Conservation (phyloP, 2,888 invertebrate genomes). For the Pemphredon lugubris region DNA sequence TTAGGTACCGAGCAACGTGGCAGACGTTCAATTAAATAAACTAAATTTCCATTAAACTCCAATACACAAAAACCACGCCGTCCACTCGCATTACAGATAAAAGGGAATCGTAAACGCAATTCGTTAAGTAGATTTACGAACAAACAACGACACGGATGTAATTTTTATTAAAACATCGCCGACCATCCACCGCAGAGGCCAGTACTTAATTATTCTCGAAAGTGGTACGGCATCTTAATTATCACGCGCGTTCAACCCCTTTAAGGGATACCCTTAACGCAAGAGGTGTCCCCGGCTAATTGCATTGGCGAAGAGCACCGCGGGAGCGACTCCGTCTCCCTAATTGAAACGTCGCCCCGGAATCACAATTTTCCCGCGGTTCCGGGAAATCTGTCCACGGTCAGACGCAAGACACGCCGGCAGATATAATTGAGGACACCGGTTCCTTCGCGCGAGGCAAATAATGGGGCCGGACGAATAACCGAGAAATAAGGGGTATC, state of each 20-base stretch:
- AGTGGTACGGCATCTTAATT: conserved; percentile 57
- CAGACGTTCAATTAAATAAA: no score
- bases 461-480: neutral
- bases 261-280: conserved; percentile 47
- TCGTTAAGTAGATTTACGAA: no score
- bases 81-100: no score
- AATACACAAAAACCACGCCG: no score
- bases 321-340: conserved; percentile 31
- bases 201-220: conserved; percentile 56
- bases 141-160: neutral
- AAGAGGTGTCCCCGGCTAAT: conserved; percentile 55
- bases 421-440: neutral
- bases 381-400: neutral
- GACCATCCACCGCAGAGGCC: neutral
- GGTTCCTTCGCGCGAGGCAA: neutral
- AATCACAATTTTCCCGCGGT: conserved; percentile 11
- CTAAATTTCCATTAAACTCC: no score
- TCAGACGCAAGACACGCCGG: conserved; percentile 4
- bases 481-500: neutral
- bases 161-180: conserved; percentile 6
- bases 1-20: no score
- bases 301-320: conserved; percentile 53
- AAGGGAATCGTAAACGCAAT: no score
- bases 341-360: conserved; percentile 52
- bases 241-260: conserved; percentile 55